Base-by-base conservation (phyloP, 2,888 invertebrate genomes). In the Drosophila demipolita region DNA sequence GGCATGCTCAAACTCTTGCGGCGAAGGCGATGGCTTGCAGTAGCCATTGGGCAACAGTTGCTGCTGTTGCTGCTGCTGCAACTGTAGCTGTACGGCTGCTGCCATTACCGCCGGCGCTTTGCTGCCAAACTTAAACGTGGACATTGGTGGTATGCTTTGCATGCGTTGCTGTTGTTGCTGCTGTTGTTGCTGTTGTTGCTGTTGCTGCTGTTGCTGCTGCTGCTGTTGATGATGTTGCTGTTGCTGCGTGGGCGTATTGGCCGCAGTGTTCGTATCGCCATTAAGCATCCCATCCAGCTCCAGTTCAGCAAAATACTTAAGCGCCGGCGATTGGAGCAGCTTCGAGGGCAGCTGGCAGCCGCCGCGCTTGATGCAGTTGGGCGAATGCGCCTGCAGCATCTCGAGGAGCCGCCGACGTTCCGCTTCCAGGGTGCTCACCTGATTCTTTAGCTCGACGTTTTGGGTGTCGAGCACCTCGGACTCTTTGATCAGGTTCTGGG, bases 391-490 rank as follows among this genome's bases (percentile, higher is more conserved):
- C 61, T 96, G 95, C 82, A 98, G 93, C 95, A 97, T 96, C 83
- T 97, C 97, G 87, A 96, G 94, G 68, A 98, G 94, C 90, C 96
- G 95, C 77, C 96, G 95, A 89, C 96, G 95, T 91, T 98, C 96
- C 62, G 95, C 96, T 93, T 97, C 97, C 89, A 98, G 94, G 87
- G 96, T 95, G 93, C 97, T 96, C 50, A 98, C 96, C 93, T 97
- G 97, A 75, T 95, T 95, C 93, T 97, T 97, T 72, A 98, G 94
- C 90, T 97, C 96, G 73, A 96, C 95, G 91, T 98, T 98, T 93
- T 97, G 97, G 65, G 95, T 95, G 92, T 98, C 97, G 73, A 98
- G 93, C 59, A 96, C 95, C 93, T 97, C 97, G 60, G 97, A 97
- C 94, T 98, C 98, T 75, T 96, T 96, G 82, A 97, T 96, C 82